Conservation (phyloP, 2,888 invertebrate genomes). For the Ceriagrion tenellum region DNA sequence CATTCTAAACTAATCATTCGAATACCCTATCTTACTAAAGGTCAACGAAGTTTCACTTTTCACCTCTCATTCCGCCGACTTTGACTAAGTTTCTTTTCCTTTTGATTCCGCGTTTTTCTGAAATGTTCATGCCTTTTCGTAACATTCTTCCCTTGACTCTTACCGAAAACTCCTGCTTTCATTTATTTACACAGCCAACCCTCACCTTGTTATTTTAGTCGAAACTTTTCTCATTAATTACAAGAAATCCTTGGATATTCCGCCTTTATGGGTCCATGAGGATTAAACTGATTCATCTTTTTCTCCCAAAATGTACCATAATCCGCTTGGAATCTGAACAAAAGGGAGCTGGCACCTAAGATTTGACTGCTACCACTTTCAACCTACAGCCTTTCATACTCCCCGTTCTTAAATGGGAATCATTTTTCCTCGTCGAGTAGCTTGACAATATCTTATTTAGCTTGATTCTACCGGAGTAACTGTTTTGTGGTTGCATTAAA, state of each 20-base stretch:
- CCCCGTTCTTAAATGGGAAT: not conserved
- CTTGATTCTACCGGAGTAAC: too few species aligned
- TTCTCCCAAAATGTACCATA: not conserved
- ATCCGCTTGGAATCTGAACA: not conserved
- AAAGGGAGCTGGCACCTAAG: not conserved
- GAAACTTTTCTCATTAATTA: slow-evolving; percentile 30
- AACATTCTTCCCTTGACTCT: not conserved
- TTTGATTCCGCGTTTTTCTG: not conserved
- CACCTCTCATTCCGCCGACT: not conserved
- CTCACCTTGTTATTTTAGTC: not conserved
- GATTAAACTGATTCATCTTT: not conserved
- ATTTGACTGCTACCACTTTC: not conserved
- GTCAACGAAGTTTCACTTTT: not conserved
- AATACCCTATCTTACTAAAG: not conserved
- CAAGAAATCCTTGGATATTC: not conserved
- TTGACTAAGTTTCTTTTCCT: not conserved
- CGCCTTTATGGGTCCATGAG: not conserved
- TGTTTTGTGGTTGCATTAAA: too few species aligned
- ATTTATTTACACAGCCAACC: not conserved
- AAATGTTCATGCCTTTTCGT: not conserved
- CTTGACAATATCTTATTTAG: too few species aligned
- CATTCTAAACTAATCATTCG: too few species aligned
- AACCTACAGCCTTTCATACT: not conserved
- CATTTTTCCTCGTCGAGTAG: not conserved
- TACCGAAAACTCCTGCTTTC: not conserved